Percentiles rank a stretch among this genome's conserved stretches.
Evolutionary conservation across 2,797 vertebrate genomes (phyloP).

Genomic region (Selene dorsalis): DNA sequence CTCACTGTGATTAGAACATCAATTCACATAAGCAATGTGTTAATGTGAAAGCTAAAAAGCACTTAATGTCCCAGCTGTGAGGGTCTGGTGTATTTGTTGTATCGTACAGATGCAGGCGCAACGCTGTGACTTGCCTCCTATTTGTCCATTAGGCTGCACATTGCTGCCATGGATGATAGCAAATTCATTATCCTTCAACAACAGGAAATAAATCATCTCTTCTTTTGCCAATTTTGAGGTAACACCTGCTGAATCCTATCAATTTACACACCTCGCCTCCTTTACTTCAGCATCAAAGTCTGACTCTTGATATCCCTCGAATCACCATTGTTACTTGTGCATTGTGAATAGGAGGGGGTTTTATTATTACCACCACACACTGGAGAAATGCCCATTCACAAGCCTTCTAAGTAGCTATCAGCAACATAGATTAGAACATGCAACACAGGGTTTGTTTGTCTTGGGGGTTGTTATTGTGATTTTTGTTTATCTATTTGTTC

Average conservation of each 20-base stretch:
- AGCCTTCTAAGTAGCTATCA: slow-evolving; percentile 34
- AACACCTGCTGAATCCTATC: slow-evolving; percentile 58
- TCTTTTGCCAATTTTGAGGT: slow-evolving; percentile 54
- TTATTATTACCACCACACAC: slow-evolving; percentile 44
- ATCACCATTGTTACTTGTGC: slow-evolving; percentile 47
- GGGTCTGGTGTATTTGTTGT: slow-evolving; percentile 39
- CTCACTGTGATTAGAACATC: slow-evolving; percentile 50
- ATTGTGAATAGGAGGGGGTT: slow-evolving; percentile 38
- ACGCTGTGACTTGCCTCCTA: slow-evolving; percentile 45
- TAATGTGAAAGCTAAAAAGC: slow-evolving; percentile 54
- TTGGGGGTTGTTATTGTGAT: slow-evolving; percentile 52
- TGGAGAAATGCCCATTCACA: slow-evolving; percentile 55
- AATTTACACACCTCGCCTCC: slow-evolving; percentile 47
- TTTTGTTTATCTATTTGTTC: slow-evolving; percentile 72
- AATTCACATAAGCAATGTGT: slow-evolving; percentile 44
- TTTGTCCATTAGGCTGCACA: slow-evolving; percentile 38
- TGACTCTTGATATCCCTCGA: slow-evolving; percentile 34
- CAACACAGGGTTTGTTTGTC: slow-evolving; percentile 53
- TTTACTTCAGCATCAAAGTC: slow-evolving; percentile 43
- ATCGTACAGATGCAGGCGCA: slow-evolving; percentile 39
- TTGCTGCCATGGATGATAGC: slow-evolving; percentile 20
- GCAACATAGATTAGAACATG: slow-evolving; percentile 65
- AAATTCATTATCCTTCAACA: slow-evolving; percentile 42
- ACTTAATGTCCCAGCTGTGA: slow-evolving; percentile 41
- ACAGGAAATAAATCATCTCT: slow-evolving; percentile 42